These are phyloP conservation scores for Seriola rivoliana DNA, from an alignment of 2,113 vertebrate species.

Conservation along the genomic window DNA sequence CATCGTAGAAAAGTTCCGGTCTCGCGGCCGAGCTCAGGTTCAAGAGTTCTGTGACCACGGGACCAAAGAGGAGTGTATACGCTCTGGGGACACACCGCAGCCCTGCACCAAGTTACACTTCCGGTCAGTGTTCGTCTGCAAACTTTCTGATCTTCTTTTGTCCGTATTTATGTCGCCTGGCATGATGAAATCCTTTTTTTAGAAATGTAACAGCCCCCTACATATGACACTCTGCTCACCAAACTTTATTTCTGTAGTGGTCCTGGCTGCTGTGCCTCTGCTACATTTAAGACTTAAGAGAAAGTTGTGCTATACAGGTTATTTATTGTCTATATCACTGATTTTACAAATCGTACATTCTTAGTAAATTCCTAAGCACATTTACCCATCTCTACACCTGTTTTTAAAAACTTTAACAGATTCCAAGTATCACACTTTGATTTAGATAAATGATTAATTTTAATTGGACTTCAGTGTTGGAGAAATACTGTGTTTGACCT, in stretches of 20 bases:
- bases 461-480: background rate
- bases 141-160: background rate
- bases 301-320: too few relatives aligned
- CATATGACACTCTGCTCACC: background rate
- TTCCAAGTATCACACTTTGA: too few relatives aligned
- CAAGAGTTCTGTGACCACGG: slow-evolving; percentile 96
- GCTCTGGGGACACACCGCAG: slow-evolving; percentile 87
- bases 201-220: background rate
- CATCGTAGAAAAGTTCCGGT: slow-evolving; percentile 95
- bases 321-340: too few relatives aligned
- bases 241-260: too few relatives aligned
- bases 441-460: background rate
- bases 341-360: background rate
- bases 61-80: slow-evolving; percentile 94
- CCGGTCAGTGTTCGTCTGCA: slow-evolving; percentile 80
- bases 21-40: slow-evolving; percentile 92
- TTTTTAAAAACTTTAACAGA: background rate
- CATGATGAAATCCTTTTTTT: background rate
- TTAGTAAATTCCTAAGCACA: too few relatives aligned
- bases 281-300: too few relatives aligned
- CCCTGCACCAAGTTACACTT: slow-evolving; percentile 94
- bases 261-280: too few relatives aligned
- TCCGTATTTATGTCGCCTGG: background rate
- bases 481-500: background rate
- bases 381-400: background rate